phyloP scores from a whole-genome alignment of 2,888 invertebrate genomes.

The Hydrotaea diabolus region DNA sequence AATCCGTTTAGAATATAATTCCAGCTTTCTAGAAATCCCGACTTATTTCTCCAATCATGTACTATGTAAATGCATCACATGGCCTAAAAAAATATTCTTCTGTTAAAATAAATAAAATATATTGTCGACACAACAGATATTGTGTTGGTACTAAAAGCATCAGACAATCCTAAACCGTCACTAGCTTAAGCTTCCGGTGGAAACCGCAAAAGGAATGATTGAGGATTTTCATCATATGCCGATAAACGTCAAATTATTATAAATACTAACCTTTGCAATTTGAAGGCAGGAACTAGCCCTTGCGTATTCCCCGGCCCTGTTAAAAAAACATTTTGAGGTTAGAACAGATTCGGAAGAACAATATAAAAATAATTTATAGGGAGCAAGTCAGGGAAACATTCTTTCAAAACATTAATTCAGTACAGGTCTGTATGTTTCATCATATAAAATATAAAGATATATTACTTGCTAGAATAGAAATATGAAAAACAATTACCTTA shows the following conservation, averaged over 20 bases:
- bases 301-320: too few relatives aligned
- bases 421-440: slow-evolving; percentile 68
- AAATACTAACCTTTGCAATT: slow-evolving; percentile 47
- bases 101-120: too few relatives aligned
- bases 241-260: neutral
- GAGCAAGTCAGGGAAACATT: slow-evolving; percentile 54
- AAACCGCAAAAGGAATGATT: slow-evolving; percentile 86
- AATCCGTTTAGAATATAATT: too few relatives aligned
- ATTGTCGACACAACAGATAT: neutral
- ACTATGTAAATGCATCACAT: too few relatives aligned
- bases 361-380: neutral
- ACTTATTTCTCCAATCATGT: too few relatives aligned
- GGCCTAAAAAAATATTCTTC: neutral
- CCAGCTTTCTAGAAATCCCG: too few relatives aligned
- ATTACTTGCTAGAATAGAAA: neutral
- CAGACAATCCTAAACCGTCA: slow-evolving; percentile 82
- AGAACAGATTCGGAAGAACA: neutral
- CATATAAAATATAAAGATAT: slow-evolving; percentile 40
- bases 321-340: slow-evolving; percentile 17
- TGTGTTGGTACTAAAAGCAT: slow-evolving; percentile 43
- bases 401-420: slow-evolving; percentile 64
- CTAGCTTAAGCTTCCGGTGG: slow-evolving; percentile 82
- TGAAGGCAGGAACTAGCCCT: too few relatives aligned
- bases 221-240: slow-evolving; percentile 72
- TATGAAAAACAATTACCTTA: slow-evolving; percentile 38